Evolutionary conservation across 2,888 invertebrate species (phyloP).

Genomic region (Harmothoe impar): DNA sequence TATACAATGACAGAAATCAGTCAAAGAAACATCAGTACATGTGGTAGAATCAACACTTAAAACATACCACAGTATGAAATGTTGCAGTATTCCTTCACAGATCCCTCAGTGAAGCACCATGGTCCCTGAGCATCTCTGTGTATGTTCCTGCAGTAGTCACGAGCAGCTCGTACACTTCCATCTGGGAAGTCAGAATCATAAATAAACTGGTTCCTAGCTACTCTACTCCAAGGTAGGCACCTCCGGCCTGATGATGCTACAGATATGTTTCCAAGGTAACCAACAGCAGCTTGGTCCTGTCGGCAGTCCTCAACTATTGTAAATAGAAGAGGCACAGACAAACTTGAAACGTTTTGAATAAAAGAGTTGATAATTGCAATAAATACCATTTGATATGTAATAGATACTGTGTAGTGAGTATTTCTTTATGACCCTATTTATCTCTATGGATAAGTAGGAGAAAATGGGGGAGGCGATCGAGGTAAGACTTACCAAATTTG

Average conservation of each 20-base stretch:
- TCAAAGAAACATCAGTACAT: too few relatives aligned
- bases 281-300: neutral
- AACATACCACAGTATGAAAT: neutral
- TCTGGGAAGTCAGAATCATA: neutral
- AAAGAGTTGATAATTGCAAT: too few relatives aligned
- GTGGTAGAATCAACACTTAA: too few relatives aligned
- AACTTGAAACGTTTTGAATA: too few relatives aligned
- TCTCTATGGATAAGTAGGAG: too few relatives aligned
- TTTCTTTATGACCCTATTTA: neutral
- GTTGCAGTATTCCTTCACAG: neutral
- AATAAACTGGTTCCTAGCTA: neutral
- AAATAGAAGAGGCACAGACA: neutral
- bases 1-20: too few relatives aligned
- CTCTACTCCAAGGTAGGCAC: neutral
- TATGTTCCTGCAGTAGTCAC: neutral
- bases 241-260: neutral
- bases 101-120: neutral
- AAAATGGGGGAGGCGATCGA: neutral
- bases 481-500: neutral
- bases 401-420: neutral
- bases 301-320: neutral
- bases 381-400: neutral
- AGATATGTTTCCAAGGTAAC: neutral
- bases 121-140: neutral
- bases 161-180: neutral